These are phyloP conservation scores for Chloroceryle aenea DNA, from an alignment of 2,113 vertebrate species.

Conservation along the genomic window DNA sequence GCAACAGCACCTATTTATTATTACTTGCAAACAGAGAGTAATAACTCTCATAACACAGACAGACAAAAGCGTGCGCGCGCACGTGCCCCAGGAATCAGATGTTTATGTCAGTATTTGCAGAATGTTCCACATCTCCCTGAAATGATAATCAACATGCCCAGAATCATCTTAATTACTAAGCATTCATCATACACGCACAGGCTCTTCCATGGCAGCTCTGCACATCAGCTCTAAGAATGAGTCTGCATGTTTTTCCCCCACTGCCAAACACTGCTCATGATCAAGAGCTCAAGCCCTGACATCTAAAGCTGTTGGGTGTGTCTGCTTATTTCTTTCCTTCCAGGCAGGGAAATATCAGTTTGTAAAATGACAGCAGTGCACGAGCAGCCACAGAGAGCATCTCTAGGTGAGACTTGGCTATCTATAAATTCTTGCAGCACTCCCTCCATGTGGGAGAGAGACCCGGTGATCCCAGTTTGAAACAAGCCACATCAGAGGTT, in stretches of 20 bases:
- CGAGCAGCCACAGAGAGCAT: neutral
- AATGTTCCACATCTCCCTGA: slow-evolving; percentile 26
- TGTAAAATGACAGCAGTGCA: neutral
- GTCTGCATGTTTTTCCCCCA: neutral
- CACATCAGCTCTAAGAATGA: neutral
- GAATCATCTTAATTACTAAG: slow-evolving; percentile 52
- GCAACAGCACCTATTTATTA: slow-evolving; percentile 1
- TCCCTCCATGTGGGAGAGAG: neutral
- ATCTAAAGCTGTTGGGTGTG: neutral
- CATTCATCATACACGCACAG: slow-evolving; percentile 36
- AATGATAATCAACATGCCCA: slow-evolving; percentile 18
- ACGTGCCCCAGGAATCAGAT: neutral
- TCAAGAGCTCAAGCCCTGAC: neutral
- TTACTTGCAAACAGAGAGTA: no score
- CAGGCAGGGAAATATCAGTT: neutral
- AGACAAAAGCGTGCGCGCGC: no score
- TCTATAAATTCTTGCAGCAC: neutral
- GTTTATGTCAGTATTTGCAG: slow-evolving; percentile 48
- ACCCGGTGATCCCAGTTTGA: neutral
- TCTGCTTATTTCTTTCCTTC: neutral
- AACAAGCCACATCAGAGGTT: neutral
- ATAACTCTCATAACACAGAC: neutral
- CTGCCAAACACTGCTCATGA: neutral
- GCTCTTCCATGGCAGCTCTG: neutral
- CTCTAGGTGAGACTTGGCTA: neutral